Conservation (phyloP, 2,888 invertebrate species). For the Ennomos erosarius region DNA sequence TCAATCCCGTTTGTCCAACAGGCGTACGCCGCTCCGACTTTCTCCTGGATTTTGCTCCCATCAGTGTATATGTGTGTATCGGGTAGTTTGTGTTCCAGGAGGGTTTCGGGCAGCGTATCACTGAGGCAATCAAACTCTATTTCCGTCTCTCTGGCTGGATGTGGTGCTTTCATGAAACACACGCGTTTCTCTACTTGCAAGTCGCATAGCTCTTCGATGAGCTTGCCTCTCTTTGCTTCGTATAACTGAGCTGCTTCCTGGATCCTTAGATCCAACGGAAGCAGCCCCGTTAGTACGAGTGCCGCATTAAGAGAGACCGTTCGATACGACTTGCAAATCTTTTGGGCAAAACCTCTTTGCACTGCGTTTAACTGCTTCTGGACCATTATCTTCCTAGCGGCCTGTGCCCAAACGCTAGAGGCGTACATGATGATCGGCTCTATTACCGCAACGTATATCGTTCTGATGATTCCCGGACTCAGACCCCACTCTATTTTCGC, state of each 20-base stretch:
- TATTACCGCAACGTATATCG: conserved; percentile 1
- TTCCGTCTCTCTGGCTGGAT: conserved; percentile 2
- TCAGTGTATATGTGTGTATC: conserved; percentile 11
- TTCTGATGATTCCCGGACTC: conserved; percentile 7
- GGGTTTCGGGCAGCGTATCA: conserved; percentile 6
- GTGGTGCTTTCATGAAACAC: neutral
- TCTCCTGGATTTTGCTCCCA: conserved; percentile 8
- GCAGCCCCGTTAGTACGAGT: conserved; percentile 7
- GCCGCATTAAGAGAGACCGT: conserved; percentile 3
- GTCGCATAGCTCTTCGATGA: neutral
- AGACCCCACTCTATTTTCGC: conserved; percentile 9
- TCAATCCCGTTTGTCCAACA: conserved; percentile 8
- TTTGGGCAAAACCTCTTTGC: conserved; percentile 3
- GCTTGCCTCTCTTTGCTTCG: conserved; percentile 13
- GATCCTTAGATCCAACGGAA: conserved; percentile 12
- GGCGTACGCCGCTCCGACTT: conserved; percentile 11
- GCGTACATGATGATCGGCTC: conserved; percentile 6
- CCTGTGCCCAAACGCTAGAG: neutral
- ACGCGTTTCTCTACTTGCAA: conserved; percentile 3
- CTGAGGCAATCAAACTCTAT: neutral
- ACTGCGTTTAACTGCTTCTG: neutral
- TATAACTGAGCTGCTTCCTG: conserved; percentile 11
- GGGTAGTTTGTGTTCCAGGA: conserved; percentile 1
- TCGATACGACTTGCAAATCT: conserved; percentile 3
- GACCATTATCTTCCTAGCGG: neutral